Percentiles rank a stretch among this genome's conserved stretches.
phyloP scores from a whole-genome alignment of 2,797 vertebrate species.

The Poecilia wingei region DNA sequence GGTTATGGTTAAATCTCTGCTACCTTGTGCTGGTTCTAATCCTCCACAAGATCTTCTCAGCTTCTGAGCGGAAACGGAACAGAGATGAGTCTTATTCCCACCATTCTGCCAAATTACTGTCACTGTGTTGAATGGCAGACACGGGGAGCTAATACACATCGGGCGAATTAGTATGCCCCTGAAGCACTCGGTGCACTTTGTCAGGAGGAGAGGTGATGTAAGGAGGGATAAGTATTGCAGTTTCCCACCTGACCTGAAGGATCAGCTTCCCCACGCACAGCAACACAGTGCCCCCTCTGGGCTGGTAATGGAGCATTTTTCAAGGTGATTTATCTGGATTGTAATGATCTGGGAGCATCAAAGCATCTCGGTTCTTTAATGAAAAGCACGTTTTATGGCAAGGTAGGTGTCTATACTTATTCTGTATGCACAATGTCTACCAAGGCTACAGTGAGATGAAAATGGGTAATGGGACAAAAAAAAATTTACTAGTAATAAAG shows the following conservation, averaged over 20 bases:
- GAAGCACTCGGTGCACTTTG: slow-evolving; percentile 72
- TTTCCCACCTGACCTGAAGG: slow-evolving; percentile 66
- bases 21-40: not conserved
- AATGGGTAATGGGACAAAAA: not conserved
- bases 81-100: slow-evolving; percentile 63
- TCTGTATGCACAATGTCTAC: not conserved
- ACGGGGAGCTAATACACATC: slow-evolving; percentile 61
- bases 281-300: slow-evolving; percentile 84
- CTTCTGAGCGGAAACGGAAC: slow-evolving; percentile 48
- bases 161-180: slow-evolving; percentile 76
- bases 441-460: not conserved
- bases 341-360: slow-evolving; percentile 19
- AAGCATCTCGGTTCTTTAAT: not conserved
- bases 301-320: slow-evolving; percentile 52
- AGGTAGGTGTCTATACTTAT: not conserved
- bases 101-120: slow-evolving; percentile 72
- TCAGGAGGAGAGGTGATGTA: slow-evolving; percentile 78
- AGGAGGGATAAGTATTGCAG: slow-evolving; percentile 78
- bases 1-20: not conserved
- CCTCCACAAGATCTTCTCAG: slow-evolving; percentile 11
- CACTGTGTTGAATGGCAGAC: slow-evolving; percentile 75
- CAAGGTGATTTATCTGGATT: slow-evolving; percentile 24
- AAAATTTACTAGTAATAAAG: not conserved
- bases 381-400: slow-evolving; percentile 6
- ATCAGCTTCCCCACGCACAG: slow-evolving; percentile 63